Conservation (phyloP, 2,797 vertebrate genomes). For the Nyctibius grandis region DNA sequence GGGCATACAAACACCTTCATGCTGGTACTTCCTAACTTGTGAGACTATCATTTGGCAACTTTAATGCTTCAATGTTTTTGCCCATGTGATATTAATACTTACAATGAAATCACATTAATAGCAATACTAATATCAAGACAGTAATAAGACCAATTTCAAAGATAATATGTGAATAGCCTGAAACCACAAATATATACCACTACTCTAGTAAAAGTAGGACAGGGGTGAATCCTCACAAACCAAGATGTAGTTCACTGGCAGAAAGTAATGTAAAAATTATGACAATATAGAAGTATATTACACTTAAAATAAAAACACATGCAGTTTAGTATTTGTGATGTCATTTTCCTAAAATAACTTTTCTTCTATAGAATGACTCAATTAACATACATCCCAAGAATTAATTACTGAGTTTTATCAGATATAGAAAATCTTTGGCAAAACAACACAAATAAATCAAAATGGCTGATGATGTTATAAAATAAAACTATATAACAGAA, state of each 20-base stretch:
- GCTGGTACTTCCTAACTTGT: neutral
- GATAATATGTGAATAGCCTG: neutral
- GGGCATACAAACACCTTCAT: neutral
- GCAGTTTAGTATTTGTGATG: neutral
- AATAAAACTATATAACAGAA: neutral
- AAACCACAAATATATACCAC: neutral
- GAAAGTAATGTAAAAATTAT: neutral
- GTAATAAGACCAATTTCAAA: neutral
- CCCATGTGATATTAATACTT: neutral
- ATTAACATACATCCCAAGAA: neutral
- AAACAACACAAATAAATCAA: neutral
- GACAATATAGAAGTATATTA: neutral
- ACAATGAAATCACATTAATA: neutral
- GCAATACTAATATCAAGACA: neutral
- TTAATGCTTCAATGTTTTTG: neutral
- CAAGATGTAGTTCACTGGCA: neutral
- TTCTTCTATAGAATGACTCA: neutral
- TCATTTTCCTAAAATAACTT: neutral
- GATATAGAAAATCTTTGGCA: neutral
- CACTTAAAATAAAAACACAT: neutral
- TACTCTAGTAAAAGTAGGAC: neutral
- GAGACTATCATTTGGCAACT: neutral
- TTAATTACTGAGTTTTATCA: neutral
- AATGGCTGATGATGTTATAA: neutral
- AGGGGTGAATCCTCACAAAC: neutral